A percentile compares a stretch with the other conserved stretches of the same genome.
Evolutionary conservation across 2,888 invertebrate genomes (phyloP).

Genomic region (Parelbella ahira): DNA sequence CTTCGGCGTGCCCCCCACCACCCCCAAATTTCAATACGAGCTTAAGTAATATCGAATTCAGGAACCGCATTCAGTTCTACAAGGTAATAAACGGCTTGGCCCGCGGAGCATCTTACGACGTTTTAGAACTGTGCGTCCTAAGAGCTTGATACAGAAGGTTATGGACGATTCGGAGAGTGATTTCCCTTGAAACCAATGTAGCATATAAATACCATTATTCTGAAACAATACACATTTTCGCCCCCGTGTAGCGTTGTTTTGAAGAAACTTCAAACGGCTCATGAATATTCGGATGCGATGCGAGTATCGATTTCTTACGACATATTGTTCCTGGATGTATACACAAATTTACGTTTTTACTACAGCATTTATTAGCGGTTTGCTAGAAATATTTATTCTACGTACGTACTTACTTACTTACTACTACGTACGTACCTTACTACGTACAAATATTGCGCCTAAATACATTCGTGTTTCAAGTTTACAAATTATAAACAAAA

Average conservation of each 20-base stretch:
- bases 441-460: too few relatives aligned
- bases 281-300: constrained; percentile 45
- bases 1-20: constrained; percentile 54
- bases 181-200: constrained; percentile 80
- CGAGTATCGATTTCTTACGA: constrained; percentile 34
- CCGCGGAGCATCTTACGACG: constrained; percentile 37
- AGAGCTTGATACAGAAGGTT: constrained; percentile 55
- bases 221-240: constrained; percentile 71
- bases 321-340: constrained; percentile 17
- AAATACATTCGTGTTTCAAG: too few relatives aligned
- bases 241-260: constrained; percentile 56
- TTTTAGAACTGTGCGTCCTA: constrained; percentile 34
- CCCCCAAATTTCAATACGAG: constrained; percentile 67
- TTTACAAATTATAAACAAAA: too few relatives aligned
- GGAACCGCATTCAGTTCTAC: constrained; percentile 41
- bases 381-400: too few relatives aligned
- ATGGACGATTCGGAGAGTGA: constrained; percentile 72
- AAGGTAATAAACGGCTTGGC: constrained; percentile 44
- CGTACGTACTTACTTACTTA: constrained; percentile 60
- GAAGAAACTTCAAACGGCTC: constrained; percentile 50
- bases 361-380: too few relatives aligned
- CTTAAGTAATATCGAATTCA: constrained; percentile 65
- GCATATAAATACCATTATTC: constrained; percentile 79
- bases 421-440: too few relatives aligned
- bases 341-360: too few relatives aligned